These are phyloP conservation scores for Anabas testudineus DNA, from an alignment of 2,797 vertebrate species.

Conservation along the genomic window DNA sequence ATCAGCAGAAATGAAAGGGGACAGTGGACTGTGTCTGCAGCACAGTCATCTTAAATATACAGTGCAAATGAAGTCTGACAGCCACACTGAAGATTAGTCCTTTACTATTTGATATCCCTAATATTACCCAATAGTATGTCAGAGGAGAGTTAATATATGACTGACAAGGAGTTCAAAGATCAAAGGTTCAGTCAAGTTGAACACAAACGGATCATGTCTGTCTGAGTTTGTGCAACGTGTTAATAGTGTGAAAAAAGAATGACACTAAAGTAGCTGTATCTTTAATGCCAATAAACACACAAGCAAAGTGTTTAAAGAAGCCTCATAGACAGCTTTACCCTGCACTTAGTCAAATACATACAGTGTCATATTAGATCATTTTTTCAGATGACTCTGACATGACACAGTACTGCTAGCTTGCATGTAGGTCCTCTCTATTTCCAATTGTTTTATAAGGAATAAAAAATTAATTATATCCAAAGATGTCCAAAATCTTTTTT, in stretches of 20 bases:
- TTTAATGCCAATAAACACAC: too few species aligned
- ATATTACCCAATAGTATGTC: conserved; percentile 45
- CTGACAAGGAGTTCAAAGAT: conserved; percentile 60
- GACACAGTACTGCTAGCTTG: not conserved
- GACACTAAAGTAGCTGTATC: too few species aligned
- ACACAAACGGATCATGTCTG: conserved; percentile 26
- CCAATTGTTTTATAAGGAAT: not conserved
- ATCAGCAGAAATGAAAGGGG: conserved; percentile 16
- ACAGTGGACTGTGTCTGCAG: not conserved
- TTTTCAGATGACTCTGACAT: not conserved
- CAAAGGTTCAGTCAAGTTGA: conserved; percentile 66
- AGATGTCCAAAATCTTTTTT: not conserved
- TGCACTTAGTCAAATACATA: too few species aligned
- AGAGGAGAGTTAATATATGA: conserved; percentile 76
- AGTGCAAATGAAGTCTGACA: conserved; percentile 12
- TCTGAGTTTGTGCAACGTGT: not conserved
- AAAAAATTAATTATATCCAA: too few species aligned
- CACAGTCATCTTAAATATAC: conserved; percentile 14
- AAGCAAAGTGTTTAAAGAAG: too few species aligned
- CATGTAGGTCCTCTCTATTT: not conserved
- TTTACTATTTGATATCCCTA: conserved; percentile 12
- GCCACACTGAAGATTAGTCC: not conserved
- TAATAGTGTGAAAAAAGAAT: too few species aligned
- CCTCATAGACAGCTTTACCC: too few species aligned
- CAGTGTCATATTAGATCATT: too few species aligned